Evolutionary conservation across 1,140 invertebrate species (phyloP), one percentile per base, ranked within the genome.

Genomic region (Lordiphosa stackelbergi): DNA sequence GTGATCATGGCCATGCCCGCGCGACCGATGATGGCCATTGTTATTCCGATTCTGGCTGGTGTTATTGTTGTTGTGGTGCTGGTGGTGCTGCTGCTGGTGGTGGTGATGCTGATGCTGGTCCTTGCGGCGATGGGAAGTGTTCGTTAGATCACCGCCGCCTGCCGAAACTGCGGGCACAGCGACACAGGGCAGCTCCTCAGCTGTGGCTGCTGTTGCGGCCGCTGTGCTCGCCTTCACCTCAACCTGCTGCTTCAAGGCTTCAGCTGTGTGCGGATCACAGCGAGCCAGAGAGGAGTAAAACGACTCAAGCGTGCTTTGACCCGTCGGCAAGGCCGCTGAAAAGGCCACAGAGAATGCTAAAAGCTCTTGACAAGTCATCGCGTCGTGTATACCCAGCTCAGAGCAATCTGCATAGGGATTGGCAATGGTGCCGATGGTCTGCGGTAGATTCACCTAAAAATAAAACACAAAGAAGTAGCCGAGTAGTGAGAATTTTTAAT

Each of bases 361-460:
- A 2, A 98, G 90, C 89, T 98, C 96, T 88, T 96, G 95, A 88
- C 95, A 97, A 2, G 95, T 97, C 91, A 97, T 93, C 7, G 91
- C 91, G 88, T 88, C 88, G 73, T 84, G 90, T 85, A 88, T 91
- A 77, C 77, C 91, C 79, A 77, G 86, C 59, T 90, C 91, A 51
- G 87, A 91, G 83, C 88, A 90, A 51, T 90, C 89, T 3, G 81
- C 71, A 58, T 87, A 86, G 2, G 85, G 71, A 65, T 88, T 88
- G 45, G 81, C 72, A 12, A 88, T 81, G n/a, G 69, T 73, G 56
- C 69, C 84, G 35, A 87, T 69, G 7, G 74, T 78, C 48, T 88
- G 87, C 10, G 87, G 87, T 13, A 88, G 58, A 53, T 88, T 88
- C 0, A 88, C 87, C 87, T 88, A 43, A 1, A 42, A 35, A 6